phyloP scores from a whole-genome alignment of 2,888 invertebrate species.

The Tiphia femorata region DNA sequence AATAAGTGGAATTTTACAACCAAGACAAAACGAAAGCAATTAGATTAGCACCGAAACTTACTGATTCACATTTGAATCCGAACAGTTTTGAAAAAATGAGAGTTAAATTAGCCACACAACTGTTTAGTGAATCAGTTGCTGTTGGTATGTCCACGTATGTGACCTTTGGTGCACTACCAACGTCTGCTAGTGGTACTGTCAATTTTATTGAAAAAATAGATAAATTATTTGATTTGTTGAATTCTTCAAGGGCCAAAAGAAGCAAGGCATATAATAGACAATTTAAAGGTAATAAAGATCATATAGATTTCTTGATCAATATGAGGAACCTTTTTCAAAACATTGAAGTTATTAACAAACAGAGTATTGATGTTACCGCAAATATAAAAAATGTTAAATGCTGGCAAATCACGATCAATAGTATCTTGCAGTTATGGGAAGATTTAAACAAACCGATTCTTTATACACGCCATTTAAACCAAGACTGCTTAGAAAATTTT shows the following conservation, averaged over 20 bases:
- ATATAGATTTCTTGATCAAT: not conserved
- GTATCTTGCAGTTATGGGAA: not conserved
- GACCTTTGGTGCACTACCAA: not conserved
- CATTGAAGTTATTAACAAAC: not conserved
- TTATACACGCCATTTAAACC: too few relatives aligned
- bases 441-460: too few relatives aligned
- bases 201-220: constrained; percentile 1
- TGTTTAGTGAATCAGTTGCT: constrained; percentile 3
- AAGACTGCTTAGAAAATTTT: too few relatives aligned
- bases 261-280: not conserved
- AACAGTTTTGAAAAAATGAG: not conserved
- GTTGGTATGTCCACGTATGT: not conserved
- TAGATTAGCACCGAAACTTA: constrained; percentile 2
- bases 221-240: constrained; percentile 1
- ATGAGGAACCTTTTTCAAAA: not conserved
- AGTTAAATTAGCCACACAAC: not conserved
- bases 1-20: too few relatives aligned
- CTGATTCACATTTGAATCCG: not conserved
- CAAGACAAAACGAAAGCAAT: not conserved
- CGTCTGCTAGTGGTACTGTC: not conserved
- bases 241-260: not conserved
- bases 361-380: not conserved
- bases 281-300: not conserved
- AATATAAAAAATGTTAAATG: not conserved
- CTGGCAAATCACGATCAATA: not conserved